Evolutionary conservation across 1,140 invertebrate species (phyloP), one percentile per base, ranked within the genome.

Genomic region (Harpegnathos saltator): DNA sequence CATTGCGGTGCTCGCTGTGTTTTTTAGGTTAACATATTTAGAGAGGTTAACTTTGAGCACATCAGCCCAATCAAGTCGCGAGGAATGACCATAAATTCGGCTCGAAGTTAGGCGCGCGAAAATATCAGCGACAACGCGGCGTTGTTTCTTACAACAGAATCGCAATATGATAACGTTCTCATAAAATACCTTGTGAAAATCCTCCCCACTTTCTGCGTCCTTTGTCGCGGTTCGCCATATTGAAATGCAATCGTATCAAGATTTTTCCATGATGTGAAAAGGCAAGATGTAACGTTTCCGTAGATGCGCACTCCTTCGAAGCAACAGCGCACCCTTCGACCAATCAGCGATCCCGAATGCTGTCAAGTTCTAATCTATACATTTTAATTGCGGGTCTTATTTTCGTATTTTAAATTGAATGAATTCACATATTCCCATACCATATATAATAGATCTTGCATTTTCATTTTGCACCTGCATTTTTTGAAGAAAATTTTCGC

Each of bases 221-320:
- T 95, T 94, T 95, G 94, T 95, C 94, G 92, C 92, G 90, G 90
- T 94, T 94, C 93, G 93, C 94, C 94, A 95, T 95, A 91, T 94
- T 94, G 92, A 92, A 91, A 89, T 92, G 91, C 89, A 90, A 89
- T 90, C 88, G 75, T 77, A 74, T 89, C 83, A 71, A 91, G 88
- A 91, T 86, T 91, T 91, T 88, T 88, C 59, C 69, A 73, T 44
- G 9, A 11, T 44, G 38, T 9, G 7, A 44, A 44, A 44, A 9
- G 7, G 38, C 3, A 44, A 44, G 7, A 44, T 44, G 38, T 44
- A 44, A 44, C 38, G 38, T 44, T 44, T 44, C 38, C 38, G 38
- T 44, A 44, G 38, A 44, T 44, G 38, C 38, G 38, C 38, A 44
- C 38, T 44, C 7, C 38, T 44, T 9, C 38, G 38, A 5, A 44